These are phyloP conservation scores for Nemurella pictetii DNA, from an alignment of 2,888 invertebrate species.

Conservation along the genomic window DNA sequence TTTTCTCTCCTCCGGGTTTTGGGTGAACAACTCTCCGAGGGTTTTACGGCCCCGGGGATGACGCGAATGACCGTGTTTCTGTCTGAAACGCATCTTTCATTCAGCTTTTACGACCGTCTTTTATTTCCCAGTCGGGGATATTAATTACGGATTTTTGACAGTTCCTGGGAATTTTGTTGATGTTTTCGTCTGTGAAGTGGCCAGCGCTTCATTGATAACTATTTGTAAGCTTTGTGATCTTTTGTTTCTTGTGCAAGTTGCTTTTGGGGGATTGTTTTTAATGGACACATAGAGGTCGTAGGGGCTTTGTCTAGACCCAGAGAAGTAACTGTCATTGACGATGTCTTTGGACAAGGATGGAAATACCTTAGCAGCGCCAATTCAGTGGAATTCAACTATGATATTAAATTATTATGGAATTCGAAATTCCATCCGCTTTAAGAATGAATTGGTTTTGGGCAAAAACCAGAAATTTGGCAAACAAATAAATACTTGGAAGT, in stretches of 20 bases:
- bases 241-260: too few species aligned
- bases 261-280: not conserved
- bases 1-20: not conserved
- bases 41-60: not conserved
- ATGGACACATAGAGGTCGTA: too few species aligned
- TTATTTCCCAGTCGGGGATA: not conserved
- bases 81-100: not conserved
- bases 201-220: not conserved
- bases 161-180: not conserved
- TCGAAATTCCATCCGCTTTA: too few species aligned
- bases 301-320: too few species aligned
- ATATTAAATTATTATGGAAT: too few species aligned
- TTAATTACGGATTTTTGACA: not conserved
- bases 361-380: too few species aligned
- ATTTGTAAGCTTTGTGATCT: not conserved
- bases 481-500: too few species aligned
- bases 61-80: not conserved
- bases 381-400: too few species aligned
- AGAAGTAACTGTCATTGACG: too few species aligned
- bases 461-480: too few species aligned
- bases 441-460: too few species aligned
- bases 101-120: not conserved
- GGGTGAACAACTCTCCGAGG: not conserved
- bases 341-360: too few species aligned
- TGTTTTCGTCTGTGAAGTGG: not conserved